Evolutionary conservation across 2,113 vertebrate species (phyloP).

Genomic region (Sinocyclocheilus anophthalmus): DNA sequence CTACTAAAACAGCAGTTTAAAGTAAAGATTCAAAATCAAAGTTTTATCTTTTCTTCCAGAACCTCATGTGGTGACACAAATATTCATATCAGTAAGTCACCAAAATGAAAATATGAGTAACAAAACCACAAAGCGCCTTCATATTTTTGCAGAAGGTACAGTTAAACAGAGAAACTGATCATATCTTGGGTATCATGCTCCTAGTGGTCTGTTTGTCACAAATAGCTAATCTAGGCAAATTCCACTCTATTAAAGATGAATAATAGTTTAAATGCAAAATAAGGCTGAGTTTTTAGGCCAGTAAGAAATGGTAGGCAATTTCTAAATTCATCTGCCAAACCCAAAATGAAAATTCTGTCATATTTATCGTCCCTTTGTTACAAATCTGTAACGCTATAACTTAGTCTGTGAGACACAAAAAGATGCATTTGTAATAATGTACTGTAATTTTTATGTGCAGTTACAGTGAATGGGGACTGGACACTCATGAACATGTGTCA

Average conservation of each 20-base stretch:
- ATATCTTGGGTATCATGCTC: background rate
- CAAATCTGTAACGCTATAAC: too few species aligned
- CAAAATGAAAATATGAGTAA: background rate
- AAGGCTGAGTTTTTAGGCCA: too few species aligned
- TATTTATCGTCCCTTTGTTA: too few species aligned
- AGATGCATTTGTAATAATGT: too few species aligned
- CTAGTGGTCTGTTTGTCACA: background rate
- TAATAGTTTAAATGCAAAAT: too few species aligned
- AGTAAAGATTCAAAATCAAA: background rate
- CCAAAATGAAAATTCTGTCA: too few species aligned
- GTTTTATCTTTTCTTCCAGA: background rate
- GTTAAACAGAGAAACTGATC: background rate
- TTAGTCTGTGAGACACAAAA: too few species aligned
- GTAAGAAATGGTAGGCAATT: background rate
- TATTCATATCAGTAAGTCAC: background rate
- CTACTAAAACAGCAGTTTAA: too few species aligned
- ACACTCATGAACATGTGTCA: too few species aligned
- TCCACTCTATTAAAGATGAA: too few species aligned
- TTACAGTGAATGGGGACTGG: too few species aligned
- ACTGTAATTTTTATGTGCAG: too few species aligned
- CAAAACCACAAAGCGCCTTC: background rate
- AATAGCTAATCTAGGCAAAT: background rate
- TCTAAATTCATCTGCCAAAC: background rate
- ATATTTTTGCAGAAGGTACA: background rate
- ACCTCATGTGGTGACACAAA: background rate